phyloP scores from a whole-genome alignment of 2,888 invertebrate genomes.

The Melitaea athalia region DNA sequence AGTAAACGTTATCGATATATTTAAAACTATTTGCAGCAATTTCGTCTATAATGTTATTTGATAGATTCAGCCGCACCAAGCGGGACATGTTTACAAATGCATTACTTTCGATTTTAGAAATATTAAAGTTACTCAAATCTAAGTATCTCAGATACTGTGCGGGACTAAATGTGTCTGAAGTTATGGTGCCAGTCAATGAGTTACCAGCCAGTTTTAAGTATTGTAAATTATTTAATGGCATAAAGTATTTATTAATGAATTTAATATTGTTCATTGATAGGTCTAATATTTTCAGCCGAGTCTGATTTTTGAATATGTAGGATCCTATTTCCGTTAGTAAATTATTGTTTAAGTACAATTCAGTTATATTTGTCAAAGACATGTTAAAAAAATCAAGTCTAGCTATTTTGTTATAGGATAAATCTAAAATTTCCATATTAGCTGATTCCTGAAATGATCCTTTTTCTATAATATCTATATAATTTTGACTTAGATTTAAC shows the following conservation, averaged over 20 bases:
- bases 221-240: conserved; percentile 63
- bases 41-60: conserved; percentile 57
- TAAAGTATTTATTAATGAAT: conserved; percentile 53
- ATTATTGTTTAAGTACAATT: conserved; percentile 61
- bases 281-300: conserved; percentile 55
- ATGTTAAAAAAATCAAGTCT: conserved; percentile 55
- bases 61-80: conserved; percentile 63
- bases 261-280: conserved; percentile 62
- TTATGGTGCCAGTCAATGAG: conserved; percentile 51
- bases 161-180: conserved; percentile 58
- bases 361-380: conserved; percentile 52
- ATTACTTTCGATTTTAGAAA: conserved; percentile 54
- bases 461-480: conserved; percentile 52
- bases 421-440: conserved; percentile 53
- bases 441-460: conserved; percentile 50
- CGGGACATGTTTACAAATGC: conserved; percentile 62
- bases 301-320: conserved; percentile 54
- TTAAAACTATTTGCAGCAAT: conserved; percentile 60
- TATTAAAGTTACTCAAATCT: conserved; percentile 59
- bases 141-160: conserved; percentile 61
- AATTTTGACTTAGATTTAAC: conserved; percentile 63
- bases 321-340: conserved; percentile 48
- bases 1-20: conserved; percentile 59
- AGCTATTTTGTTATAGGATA: conserved; percentile 59
- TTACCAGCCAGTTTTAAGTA: conserved; percentile 60